phyloP scores from a whole-genome alignment of 2,888 invertebrate genomes.

The Orthosia gothica region DNA sequence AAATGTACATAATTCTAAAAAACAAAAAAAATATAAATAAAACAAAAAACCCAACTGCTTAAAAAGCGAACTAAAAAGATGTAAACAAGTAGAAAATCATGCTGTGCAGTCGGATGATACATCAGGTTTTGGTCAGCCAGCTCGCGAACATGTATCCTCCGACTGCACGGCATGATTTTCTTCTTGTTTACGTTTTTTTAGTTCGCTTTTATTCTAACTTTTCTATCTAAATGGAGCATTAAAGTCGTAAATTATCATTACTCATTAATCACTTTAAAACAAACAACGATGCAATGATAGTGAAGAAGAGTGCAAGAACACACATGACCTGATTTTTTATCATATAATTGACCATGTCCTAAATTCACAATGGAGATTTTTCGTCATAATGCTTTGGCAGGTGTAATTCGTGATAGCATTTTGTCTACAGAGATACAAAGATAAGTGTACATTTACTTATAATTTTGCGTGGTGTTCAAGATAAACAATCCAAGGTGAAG shows the following conservation, averaged over 20 bases:
- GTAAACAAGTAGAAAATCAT: too few species aligned
- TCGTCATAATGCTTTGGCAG: slow-evolving; percentile 64
- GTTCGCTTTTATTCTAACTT: too few species aligned
- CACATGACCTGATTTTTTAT: slow-evolving; percentile 66
- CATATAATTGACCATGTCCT: slow-evolving; percentile 81
- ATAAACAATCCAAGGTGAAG: slow-evolving; percentile 70
- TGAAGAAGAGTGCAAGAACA: slow-evolving; percentile 45
- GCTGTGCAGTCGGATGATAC: too few species aligned
- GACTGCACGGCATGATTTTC: too few species aligned
- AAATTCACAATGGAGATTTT: slow-evolving; percentile 72
- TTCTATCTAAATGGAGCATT: slow-evolving; percentile 1
- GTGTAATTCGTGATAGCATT: slow-evolving; percentile 68
- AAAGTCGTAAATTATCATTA: slow-evolving; percentile 3
- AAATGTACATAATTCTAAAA: too few species aligned
- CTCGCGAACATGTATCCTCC: too few species aligned
- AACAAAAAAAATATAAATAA: too few species aligned
- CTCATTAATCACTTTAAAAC: slow-evolving; percentile 40
- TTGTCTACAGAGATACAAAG: slow-evolving; percentile 72
- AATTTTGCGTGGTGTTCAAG: slow-evolving; percentile 67
- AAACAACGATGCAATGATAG: slow-evolving; percentile 48
- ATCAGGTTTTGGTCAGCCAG: too few species aligned
- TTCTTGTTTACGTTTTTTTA: too few species aligned
- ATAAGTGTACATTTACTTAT: slow-evolving; percentile 67
- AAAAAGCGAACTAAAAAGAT: too few species aligned
- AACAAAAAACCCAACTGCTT: too few species aligned